Base-by-base conservation (phyloP, 2,888 invertebrate species). In the Ametastegia equiseti region DNA sequence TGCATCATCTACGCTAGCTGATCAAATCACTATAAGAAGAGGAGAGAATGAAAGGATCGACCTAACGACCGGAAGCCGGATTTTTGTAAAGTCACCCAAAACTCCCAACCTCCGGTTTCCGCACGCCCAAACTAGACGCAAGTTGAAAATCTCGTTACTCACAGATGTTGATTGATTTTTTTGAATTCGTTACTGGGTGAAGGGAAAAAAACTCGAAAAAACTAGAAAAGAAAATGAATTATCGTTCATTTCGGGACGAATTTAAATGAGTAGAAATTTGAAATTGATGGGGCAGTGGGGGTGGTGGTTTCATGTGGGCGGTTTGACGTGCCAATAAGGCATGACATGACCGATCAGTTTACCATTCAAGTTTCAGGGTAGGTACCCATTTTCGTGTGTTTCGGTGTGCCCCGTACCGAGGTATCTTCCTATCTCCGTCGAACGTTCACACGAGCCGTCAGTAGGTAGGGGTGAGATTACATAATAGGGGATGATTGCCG, bases 401-500 rank as follows among this genome's bases (percentile, higher is more conserved):
- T 45, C 45, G 69, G 7, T 30, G 83, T 84, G n/a, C 73, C 80
- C 80, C 83, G 83, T 83, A 82, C 83, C 83, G 85, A 78, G 85
- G 83, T 85, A 86, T 87, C 87, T 84, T 85, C 83, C 84, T 80
- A 84, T 86, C 86, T 86, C 87, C 88, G 86, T 85, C 84, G 83
- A 85, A 83, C 86, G 88, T 90, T 91, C 90, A 91, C 90, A 91
- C 90, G 91, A 87, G 86, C 86, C 69, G 75, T 82, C 80, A 39
- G 78, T 77, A 78, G n/a, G 81, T 82, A 84, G 85, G 86, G 88
- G 85, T 86, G 86, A 83, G 86, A 86, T 88, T 90, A 88, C 85
- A 89, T 91, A 91, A 91, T 89, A 85, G 88, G 87, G 87, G 87
- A 87, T 90, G 90, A 91, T 90, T 89, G 88, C 87, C 89, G 87